Conservation (phyloP, 2,113 vertebrate genomes). For the Bubo scandiacus region DNA sequence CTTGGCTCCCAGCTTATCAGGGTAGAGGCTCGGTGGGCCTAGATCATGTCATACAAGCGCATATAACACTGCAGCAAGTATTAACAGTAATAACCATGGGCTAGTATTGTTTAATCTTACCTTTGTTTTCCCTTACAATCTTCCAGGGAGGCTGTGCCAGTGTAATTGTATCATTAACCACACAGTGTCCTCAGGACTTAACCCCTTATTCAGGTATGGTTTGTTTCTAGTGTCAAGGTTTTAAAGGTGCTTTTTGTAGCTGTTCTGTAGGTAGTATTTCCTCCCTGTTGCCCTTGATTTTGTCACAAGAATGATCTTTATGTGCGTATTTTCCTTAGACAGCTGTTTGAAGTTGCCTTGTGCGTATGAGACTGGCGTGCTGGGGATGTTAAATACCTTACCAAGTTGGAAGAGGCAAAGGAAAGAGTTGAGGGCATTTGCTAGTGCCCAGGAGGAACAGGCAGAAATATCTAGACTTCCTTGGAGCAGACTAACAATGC, state of each 20-base stretch:
- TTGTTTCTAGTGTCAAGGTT: not conserved
- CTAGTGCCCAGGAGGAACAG: not conserved
- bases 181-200: constrained; percentile 96
- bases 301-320: not conserved
- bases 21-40: not conserved
- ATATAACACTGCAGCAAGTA: not conserved
- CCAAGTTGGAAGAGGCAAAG: not conserved
- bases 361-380: not conserved
- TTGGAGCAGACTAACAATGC: not conserved
- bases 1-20: not conserved
- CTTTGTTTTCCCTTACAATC: constrained; percentile 1
- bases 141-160: constrained; percentile 94
- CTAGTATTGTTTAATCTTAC: not conserved
- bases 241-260: not conserved
- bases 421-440: not conserved
- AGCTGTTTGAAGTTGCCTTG: not conserved
- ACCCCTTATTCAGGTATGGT: constrained; percentile 89
- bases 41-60: not conserved
- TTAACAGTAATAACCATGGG: not conserved
- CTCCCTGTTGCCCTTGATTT: not conserved
- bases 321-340: not conserved
- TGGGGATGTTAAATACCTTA: not conserved
- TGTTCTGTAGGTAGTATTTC: not conserved
- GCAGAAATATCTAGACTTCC: not conserved
- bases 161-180: constrained; percentile 93